Evolutionary conservation across 2,888 invertebrate species (phyloP).

Genomic region (Biston betularia): DNA sequence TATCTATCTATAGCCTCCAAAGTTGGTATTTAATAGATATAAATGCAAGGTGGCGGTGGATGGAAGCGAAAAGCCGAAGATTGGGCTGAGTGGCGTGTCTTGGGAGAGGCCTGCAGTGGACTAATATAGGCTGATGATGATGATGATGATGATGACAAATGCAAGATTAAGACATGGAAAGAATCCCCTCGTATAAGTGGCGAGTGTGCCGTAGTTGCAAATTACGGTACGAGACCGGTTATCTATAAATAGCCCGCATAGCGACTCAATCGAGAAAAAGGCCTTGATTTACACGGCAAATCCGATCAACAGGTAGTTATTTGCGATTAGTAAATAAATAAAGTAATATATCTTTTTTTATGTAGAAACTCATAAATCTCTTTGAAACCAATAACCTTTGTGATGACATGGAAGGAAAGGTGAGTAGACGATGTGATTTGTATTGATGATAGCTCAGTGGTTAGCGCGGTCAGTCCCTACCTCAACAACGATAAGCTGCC

Average conservation of each 20-base stretch:
- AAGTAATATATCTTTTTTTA: not conserved
- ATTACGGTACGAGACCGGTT: conserved; percentile 56
- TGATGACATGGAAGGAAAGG: too few relatives aligned
- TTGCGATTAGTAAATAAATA: not conserved
- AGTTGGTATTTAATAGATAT: not conserved
- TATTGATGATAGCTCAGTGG: too few relatives aligned
- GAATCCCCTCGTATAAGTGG: conserved; percentile 12
- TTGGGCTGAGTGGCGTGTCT: too few relatives aligned
- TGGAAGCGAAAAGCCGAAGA: too few relatives aligned
- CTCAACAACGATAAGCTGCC: too few relatives aligned
- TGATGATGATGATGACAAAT: too few relatives aligned
- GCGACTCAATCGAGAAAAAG: conserved; percentile 45
- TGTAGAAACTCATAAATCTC: too few relatives aligned
- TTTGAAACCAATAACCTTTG: too few relatives aligned
- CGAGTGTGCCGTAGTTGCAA: conserved; percentile 37
- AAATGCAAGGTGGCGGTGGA: not conserved
- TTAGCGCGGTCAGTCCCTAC: too few relatives aligned
- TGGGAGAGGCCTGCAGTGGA: too few relatives aligned
- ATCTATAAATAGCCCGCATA: conserved; percentile 53
- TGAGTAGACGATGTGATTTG: too few relatives aligned
- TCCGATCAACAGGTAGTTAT: conserved; percentile 4
- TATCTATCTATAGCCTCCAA: not conserved
- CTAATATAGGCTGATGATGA: too few relatives aligned
- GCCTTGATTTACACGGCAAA: conserved; percentile 37
- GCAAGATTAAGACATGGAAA: conserved; percentile 7